Evolutionary conservation across 2,797 vertebrate genomes (phyloP), one percentile per base, ranked within the genome.

Genomic region (Gobio occitaniae): DNA sequence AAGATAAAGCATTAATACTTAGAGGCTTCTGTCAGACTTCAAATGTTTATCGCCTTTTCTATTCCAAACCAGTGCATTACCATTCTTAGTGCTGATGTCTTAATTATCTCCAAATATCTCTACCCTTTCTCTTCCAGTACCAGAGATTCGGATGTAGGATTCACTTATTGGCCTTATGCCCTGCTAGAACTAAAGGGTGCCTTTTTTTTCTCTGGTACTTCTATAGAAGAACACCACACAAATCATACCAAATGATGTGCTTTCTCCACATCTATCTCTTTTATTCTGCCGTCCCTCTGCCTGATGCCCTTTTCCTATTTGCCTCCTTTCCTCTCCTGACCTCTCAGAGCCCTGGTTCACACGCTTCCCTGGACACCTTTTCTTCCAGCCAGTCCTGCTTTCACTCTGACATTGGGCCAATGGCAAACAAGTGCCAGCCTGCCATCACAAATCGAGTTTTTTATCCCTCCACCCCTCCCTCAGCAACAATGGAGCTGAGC

Each of bases 401-500:
- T 79, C 48, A 74, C 19, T 47, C 77, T 74, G 69, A 85, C 16
- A 54, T 61, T 17, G 41, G 84, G 59, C 87, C 72, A 78, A 71
- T 59, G 70, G 59, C 48, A 44, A 74, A 74, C 68, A 13, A 87
- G 54, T 41, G 63, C 68, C 10, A 82, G 76, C 74, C 69, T 78
- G 72, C 63, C 78, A 63, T 81, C 72, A 65, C 82, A 69, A 84
- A 84, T 81, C 72, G 11, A 71, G 52, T 76, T 63, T 82, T 1
- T 77, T 56, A 80, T 19, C 70, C 56, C 80, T 82, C 56, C 61
- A 61, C 78, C 44, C 95, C 96, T 95, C 94, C 94, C 95, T 95
- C 96, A 94, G 94, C 95, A 96, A 97, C 96, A 97, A 96, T 96
- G 94, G 95, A 93, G 90, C 91, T 92, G 93, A 83, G 90, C 89